Percentiles rank a stretch among this genome's conserved stretches.
Conservation (phyloP, 2,113 vertebrate genomes). For the Pyrgilauda ruficollis region DNA sequence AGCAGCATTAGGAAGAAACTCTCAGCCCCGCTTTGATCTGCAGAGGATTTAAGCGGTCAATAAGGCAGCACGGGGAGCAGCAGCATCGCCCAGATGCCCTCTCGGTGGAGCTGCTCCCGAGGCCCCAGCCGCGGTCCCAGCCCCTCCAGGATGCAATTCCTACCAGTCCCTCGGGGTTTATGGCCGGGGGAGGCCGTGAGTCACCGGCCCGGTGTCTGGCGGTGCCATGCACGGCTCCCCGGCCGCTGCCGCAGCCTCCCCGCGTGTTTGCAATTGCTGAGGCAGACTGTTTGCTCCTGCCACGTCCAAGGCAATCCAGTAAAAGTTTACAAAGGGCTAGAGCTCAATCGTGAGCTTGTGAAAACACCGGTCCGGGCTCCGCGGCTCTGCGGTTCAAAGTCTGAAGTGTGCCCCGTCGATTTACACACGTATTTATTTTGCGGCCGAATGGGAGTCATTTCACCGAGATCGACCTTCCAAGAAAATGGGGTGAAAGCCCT, state of each 20-base stretch:
- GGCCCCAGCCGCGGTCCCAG: background rate
- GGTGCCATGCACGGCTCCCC: constrained; percentile 33
- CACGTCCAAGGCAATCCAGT: constrained; percentile 41
- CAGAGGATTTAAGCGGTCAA: constrained; percentile 23
- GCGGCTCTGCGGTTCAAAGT: constrained; percentile 48
- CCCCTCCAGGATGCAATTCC: background rate
- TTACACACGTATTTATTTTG: constrained; percentile 23
- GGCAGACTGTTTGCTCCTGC: constrained; percentile 51
- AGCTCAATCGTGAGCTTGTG: constrained; percentile 50
- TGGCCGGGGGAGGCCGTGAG: constrained; percentile 10
- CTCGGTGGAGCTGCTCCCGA: background rate
- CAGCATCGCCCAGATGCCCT: background rate
- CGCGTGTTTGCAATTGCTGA: constrained; percentile 36
- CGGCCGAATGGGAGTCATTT: background rate
- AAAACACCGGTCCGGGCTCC: background rate
- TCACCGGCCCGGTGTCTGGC: constrained; percentile 41
- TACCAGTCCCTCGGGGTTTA: constrained; percentile 24
- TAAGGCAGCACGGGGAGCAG: constrained; percentile 5
- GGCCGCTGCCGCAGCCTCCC: background rate
- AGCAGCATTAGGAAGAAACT: constrained; percentile 32
- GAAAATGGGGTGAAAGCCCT: background rate
- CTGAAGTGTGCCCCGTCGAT: constrained; percentile 21
- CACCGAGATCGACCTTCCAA: background rate
- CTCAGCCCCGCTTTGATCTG: constrained; percentile 49
- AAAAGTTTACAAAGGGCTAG: constrained; percentile 62